Conservation (phyloP, 1,140 invertebrate genomes). For the Lepidurus packardi region DNA sequence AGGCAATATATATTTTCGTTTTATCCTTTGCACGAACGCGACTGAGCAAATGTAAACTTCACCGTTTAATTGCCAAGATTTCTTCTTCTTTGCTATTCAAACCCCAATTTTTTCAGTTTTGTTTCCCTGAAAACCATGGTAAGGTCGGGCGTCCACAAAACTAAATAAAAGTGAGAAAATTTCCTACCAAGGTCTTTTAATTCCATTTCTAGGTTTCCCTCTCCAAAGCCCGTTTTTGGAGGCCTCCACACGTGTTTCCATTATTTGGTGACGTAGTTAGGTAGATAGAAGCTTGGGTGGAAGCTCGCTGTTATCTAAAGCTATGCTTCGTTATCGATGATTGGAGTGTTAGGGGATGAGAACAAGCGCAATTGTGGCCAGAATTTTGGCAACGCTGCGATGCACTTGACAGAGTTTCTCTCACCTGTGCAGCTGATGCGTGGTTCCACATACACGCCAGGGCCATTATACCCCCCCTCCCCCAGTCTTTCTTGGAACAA, state of each 20-base stretch:
- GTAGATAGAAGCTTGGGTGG: background rate
- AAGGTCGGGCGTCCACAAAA: background rate
- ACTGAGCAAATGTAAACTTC: too few species aligned
- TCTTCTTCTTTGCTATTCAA: background rate
- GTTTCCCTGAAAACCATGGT: background rate
- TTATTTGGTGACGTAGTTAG: background rate
- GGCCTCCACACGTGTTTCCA: background rate
- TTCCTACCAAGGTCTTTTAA: background rate
- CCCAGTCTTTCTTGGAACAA: background rate
- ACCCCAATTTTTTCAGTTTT: background rate
- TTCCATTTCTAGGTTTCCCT: constrained; percentile 2
- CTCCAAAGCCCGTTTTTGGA: background rate
- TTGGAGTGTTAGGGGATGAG: constrained; percentile 9
- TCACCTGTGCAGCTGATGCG: constrained; percentile 20
- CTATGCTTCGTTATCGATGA: constrained; percentile 11
- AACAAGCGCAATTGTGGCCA: constrained; percentile 9
- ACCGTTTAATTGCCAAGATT: too few species aligned
- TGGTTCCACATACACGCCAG: constrained; percentile 14
- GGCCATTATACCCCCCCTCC: background rate
- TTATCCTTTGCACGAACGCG: too few species aligned
- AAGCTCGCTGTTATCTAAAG: background rate
- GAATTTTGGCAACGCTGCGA: constrained; percentile 14
- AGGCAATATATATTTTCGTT: too few species aligned
- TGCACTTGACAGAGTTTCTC: constrained; percentile 21
- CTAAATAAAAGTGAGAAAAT: background rate